Evolutionary conservation across 2,113 vertebrate species (phyloP), one percentile per base, ranked within the genome.

Genomic region (Taxidea taxus): DNA sequence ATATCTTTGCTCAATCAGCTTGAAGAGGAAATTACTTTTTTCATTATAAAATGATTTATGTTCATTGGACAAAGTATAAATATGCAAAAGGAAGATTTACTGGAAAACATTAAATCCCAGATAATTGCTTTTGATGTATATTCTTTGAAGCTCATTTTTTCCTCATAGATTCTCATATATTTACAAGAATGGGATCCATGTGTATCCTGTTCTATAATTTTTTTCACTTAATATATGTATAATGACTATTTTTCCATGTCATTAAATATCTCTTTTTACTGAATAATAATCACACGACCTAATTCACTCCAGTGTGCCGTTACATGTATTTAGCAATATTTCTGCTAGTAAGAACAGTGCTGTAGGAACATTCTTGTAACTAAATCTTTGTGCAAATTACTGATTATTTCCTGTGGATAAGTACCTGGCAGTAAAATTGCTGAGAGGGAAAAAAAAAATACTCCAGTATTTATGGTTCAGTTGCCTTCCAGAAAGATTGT

Each of bases 321-420:
- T 51, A n/a, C 27, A 34, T 77, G 14, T 49, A 9, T 62, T 80
- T 64, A 44, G 16, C 15, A 60, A 3, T 44, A 13, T 80, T 90
- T 93, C 72, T 91, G 4, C 72, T 62, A 13, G 84, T 91, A 51
- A 91, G 80, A 91, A 85, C 13, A 84, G 20, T 47, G 21, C 31
- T 86, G 20, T 89, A 68, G 23, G 23, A 95, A 87, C 29, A 95
- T 74, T 85, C 49, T 85, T 88, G 9, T 58, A 89, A 62, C 58
- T 86, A 44, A 90, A 58, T 83, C 62, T 96, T 86, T 88, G 49
- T 87, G 66, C 37, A 92, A 58, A 74, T 95, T 62, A 54, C 47
- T 96, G 72, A 86, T 82, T 70, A 49, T 95, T 95, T 97, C 49
- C 84, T 83, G 87, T 78, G 66, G 81, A 47, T 83, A 62, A 77